Evolutionary conservation across 2,888 invertebrate genomes (phyloP), one percentile per base, ranked within the genome.

Genomic region (Hofmannophila pseudospretella): DNA sequence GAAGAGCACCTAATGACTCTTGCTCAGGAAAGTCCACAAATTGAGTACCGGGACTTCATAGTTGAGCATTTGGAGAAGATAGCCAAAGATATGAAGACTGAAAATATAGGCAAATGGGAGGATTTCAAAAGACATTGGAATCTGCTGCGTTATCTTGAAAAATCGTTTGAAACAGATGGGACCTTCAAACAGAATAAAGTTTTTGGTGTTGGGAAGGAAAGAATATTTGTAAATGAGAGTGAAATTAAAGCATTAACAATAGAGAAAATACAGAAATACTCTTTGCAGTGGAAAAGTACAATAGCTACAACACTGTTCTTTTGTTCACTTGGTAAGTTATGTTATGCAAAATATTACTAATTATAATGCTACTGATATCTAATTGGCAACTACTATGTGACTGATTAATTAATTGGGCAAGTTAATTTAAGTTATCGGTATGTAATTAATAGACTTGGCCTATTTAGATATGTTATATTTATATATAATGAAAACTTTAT

Each of bases 21-120:
- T 29, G 92, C 92, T 9, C 67, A 88, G 44, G 88, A 89, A 32
- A 90, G 91, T 25, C 68, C 77, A 23, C 87, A 91, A 44, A 86
- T 88, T 44, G 81, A 82, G 19, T 75, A 92, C 32, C 85, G 92
- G 52, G 90, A 92, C 51, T 90, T 91, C 49, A 88, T 94, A 46
- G 89, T 91, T 10, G 89, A 90, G 33, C 89, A 93, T 60, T 68
- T 94, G 39, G 84, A 87, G 28, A 89, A 89, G 43, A 74, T 84
- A 19, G 68, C 76, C 7, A 74, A 86, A 10, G 76, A 79, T 9
- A 75, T 86, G 45, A 66, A 57, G 31, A 44, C 43, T 35, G 76
- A 82, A 34, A 74, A 67, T 39, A 27, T 67, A 3, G 46, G 55
- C 1, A 71, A 56, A 48, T 88, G 84, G 82, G 49, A 65, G 14